These are phyloP conservation scores for Punctoribates punctum DNA, from an alignment of 2,888 invertebrate genomes.

Conservation along the genomic window DNA sequence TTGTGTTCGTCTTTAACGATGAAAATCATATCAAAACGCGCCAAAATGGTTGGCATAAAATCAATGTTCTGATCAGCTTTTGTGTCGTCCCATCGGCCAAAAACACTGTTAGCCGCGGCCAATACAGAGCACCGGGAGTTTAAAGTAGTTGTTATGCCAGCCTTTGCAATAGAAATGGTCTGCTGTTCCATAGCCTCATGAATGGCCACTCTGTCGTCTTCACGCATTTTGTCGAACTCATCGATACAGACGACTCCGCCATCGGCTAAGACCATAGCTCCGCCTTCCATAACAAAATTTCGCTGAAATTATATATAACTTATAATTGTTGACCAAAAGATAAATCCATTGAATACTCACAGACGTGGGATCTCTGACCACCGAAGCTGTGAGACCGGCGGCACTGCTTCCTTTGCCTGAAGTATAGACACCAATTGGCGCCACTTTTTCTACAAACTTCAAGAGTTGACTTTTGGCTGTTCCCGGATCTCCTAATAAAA, in stretches of 20 bases:
- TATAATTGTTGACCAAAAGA: background rate
- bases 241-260: slow-evolving; percentile 99
- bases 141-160: slow-evolving; percentile 96
- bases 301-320: slow-evolving; percentile 59
- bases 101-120: slow-evolving; percentile 97
- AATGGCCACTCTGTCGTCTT: slow-evolving; percentile 97
- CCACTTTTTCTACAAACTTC: slow-evolving; percentile 92
- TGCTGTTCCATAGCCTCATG: slow-evolving; percentile 99
- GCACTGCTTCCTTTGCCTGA: slow-evolving; percentile 99
- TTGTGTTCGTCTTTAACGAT: slow-evolving; percentile 97
- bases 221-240: no score
- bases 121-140: slow-evolving; percentile 98
- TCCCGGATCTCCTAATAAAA: slow-evolving; percentile 95
- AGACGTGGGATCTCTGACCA: slow-evolving; percentile 84
- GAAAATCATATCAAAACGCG: slow-evolving; percentile 99
- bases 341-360: slow-evolving; percentile 59
- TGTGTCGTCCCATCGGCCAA: slow-evolving; percentile 97
- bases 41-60: slow-evolving; percentile 99
- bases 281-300: slow-evolving; percentile 96
- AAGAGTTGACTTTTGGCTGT: slow-evolving; percentile 98
- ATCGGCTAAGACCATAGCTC: slow-evolving; percentile 98
- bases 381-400: slow-evolving; percentile 96
- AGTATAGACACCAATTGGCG: slow-evolving; percentile 90
- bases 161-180: slow-evolving; percentile 98
- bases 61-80: slow-evolving; percentile 93